Evolutionary conservation across 2,888 invertebrate species (phyloP), one percentile per base, ranked within the genome.

Genomic region (Tenthredo distinguenda): DNA sequence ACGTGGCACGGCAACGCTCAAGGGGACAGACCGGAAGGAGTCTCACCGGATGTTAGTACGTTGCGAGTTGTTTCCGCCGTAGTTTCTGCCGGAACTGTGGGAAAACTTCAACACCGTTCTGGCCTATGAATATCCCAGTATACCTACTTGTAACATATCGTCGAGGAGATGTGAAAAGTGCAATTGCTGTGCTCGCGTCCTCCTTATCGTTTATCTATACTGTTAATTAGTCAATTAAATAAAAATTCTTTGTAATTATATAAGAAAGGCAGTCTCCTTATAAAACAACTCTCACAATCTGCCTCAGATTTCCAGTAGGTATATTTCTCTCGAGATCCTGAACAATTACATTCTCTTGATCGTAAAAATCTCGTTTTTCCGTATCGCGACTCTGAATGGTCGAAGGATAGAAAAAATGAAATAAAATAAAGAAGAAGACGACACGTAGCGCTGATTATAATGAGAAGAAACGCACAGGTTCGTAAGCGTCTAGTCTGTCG

Each of bases 1-100:
- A 21, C 43, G n/a, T 12, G n/a, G 34, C 34, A 77, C 77, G 77
- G 37, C n/a, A 40, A 34, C 40, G 81, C 37, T 37, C 79, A 62
- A 40, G 81, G 62, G 81, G 81, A 58, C 83, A 65, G 71, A 71
- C 83, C 83, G 83, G 83, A 83, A 83, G 83, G 83, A 65, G 83
- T 62, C 83, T 62, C 83, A 58, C 83, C 83, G 83, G 83, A 83
- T 83, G 83, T 83, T 83, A 68, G 68, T 71, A 71, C 65, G 83
- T 68, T 71, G 83, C 83, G 50, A 47, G 83, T 71, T 83, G 71
- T 83, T 83, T 83, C 83, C 83, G 83, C 83, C 83, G 65, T 37
- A 50, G 68, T 83, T 62, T 68, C 47, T 83, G 43, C 83, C 83
- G 83, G 83, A 83, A 83, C 83, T 83, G 65, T 83, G 83, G 83